Evolutionary conservation across 2,113 vertebrate species (phyloP).

Genomic region (Odontesthes bonariensis): DNA sequence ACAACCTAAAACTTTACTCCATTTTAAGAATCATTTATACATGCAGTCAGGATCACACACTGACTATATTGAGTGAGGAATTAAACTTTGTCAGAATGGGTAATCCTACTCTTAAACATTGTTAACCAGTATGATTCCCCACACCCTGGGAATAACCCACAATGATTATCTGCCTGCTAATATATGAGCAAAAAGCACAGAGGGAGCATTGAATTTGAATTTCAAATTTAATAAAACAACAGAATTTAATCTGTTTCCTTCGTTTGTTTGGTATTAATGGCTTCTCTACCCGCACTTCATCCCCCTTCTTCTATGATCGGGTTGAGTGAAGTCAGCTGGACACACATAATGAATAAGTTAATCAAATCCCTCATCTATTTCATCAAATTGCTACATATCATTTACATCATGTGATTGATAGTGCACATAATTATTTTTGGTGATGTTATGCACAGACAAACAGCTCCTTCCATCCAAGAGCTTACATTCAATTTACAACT

Average conservation of each 20-base stretch:
- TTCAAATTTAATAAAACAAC: slow-evolving; percentile 96
- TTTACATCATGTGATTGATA: slow-evolving; percentile 85
- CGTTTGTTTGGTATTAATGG: slow-evolving; percentile 96
- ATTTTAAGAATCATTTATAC: slow-evolving; percentile 19
- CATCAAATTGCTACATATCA: slow-evolving; percentile 80
- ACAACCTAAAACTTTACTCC: slow-evolving; percentile 29
- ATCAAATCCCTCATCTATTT: slow-evolving; percentile 88
- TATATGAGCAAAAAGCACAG: slow-evolving; percentile 87
- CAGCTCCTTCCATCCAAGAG: slow-evolving; percentile 46
- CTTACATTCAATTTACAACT: too few relatives aligned
- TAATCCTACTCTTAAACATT: neutral
- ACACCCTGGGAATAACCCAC: slow-evolving; percentile 22
- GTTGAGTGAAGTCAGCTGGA: slow-evolving; percentile 89
- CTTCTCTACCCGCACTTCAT: slow-evolving; percentile 82
- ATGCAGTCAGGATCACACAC: neutral
- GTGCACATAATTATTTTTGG: slow-evolving; percentile 90
- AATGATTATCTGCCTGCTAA: slow-evolving; percentile 13
- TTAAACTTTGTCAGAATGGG: neutral
- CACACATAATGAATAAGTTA: slow-evolving; percentile 86
- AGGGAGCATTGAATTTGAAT: slow-evolving; percentile 94
- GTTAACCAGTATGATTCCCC: slow-evolving; percentile 15
- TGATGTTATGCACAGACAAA: slow-evolving; percentile 91
- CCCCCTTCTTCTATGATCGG: slow-evolving; percentile 85
- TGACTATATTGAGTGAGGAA: neutral
- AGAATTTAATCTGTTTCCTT: slow-evolving; percentile 91